Conservation (phyloP, 1,140 invertebrate species). For the Zaprionus ornatus region DNA sequence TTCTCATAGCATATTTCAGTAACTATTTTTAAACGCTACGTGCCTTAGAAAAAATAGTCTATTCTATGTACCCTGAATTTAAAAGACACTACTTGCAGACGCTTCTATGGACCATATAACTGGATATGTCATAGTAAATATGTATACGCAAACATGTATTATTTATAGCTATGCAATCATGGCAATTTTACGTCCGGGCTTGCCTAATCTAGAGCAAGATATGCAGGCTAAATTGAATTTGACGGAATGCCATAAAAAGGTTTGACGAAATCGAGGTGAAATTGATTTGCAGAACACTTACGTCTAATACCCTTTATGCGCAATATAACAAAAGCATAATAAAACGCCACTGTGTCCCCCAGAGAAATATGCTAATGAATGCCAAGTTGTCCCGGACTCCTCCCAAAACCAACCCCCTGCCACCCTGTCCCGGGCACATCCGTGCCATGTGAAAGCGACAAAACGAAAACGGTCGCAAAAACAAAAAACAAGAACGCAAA, state of each 20-base stretch:
- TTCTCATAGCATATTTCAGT: no score
- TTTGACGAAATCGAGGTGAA: constrained; percentile 46
- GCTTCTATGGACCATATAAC: no score
- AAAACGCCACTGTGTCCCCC: constrained; percentile 62
- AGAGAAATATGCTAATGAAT: constrained; percentile 82
- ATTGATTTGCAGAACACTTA: constrained; percentile 62
- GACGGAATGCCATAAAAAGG: constrained; percentile 3
- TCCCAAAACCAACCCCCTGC: neutral
- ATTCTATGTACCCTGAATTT: no score
- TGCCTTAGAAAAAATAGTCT: no score
- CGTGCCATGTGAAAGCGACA: constrained; percentile 21
- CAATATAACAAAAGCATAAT: constrained; percentile 69
- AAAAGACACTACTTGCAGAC: no score
- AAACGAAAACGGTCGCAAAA: constrained; percentile 51
- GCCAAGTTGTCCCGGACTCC: constrained; percentile 46
- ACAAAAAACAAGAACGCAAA: constrained; percentile 67
- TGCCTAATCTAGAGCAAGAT: neutral
- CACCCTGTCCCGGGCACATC: constrained; percentile 4
- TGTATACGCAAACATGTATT: neutral
- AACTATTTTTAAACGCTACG: no score
- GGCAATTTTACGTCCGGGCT: neutral
- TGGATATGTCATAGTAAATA: neutral
- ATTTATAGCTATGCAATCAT: neutral
- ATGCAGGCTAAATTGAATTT: neutral
- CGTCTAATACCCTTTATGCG: constrained; percentile 64